phyloP scores from a whole-genome alignment of 2,888 invertebrate genomes.

The Macrophya annulata region DNA sequence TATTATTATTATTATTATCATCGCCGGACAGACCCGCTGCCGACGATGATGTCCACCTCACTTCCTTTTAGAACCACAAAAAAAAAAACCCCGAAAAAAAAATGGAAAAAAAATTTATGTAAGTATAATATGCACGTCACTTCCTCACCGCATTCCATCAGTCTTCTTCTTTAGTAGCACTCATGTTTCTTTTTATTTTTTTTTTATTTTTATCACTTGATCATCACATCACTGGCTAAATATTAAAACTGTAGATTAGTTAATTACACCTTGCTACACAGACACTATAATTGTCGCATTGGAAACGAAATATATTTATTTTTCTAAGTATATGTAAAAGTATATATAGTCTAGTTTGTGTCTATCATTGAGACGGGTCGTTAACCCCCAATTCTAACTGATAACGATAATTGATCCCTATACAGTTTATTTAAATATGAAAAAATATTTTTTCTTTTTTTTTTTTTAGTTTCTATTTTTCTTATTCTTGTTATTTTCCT shows the following conservation, averaged over 20 bases:
- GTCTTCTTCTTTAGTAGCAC: neutral
- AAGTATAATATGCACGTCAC: neutral
- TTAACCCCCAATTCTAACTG: neutral
- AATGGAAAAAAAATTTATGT: neutral
- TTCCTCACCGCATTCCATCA: neutral
- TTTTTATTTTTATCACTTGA: neutral
- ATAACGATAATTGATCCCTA: neutral
- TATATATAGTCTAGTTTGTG: too few species aligned
- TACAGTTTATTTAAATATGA: too few species aligned
- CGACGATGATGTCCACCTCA: constrained; percentile 5
- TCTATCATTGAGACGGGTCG: neutral
- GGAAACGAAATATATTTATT: neutral
- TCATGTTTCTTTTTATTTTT: neutral
- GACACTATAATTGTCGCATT: neutral
- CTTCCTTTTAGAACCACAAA: neutral
- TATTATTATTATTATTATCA: neutral
- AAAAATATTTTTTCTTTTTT: neutral
- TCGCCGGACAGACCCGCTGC: constrained; percentile 44
- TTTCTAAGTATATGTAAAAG: neutral
- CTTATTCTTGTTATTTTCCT: neutral
- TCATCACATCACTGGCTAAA: neutral
- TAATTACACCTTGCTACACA: neutral
- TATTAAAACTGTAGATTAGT: neutral
- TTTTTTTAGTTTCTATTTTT: neutral
- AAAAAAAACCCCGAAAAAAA: neutral